Percentiles rank a stretch among this genome's conserved stretches.
Evolutionary conservation across 2,888 invertebrate genomes (phyloP).

Genomic region (Heliothis peltigera): DNA sequence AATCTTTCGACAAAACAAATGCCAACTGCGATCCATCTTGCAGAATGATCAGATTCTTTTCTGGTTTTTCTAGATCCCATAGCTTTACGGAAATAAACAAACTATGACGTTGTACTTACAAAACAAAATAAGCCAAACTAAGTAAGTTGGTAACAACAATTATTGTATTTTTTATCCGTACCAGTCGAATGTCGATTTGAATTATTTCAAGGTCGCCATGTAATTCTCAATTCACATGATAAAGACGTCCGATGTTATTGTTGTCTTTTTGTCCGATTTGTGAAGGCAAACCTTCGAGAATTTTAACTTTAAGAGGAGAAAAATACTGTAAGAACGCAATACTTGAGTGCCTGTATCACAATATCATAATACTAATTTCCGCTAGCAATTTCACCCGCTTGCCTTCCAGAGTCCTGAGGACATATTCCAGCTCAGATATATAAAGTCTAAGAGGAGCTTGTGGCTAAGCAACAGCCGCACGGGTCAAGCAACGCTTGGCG

Average conservation of each 20-base stretch:
- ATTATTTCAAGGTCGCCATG: conserved; percentile 34
- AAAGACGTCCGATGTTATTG: conserved; percentile 30
- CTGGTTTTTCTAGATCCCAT: conserved; percentile 7
- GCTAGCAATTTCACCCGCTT: too few relatives aligned
- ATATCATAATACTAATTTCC: too few relatives aligned
- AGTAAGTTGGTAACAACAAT: conserved; percentile 15
- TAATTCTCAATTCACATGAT: conserved; percentile 36
- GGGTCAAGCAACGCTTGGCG: too few relatives aligned
- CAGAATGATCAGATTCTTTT: too few relatives aligned
- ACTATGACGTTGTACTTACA: conserved; percentile 6
- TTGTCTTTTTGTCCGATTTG: conserved; percentile 39
- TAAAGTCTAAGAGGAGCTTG: too few relatives aligned
- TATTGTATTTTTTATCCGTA: conserved; percentile 22
- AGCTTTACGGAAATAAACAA: conserved; percentile 14
- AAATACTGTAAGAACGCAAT: too few relatives aligned
- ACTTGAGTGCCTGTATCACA: too few relatives aligned
- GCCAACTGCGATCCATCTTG: not conserved
- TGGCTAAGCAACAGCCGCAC: too few relatives aligned
- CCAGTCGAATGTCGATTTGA: conserved; percentile 21
- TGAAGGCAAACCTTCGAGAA: conserved; percentile 36
- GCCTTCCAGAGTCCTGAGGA: too few relatives aligned
- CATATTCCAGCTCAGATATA: too few relatives aligned
- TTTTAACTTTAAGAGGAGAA: not conserved
- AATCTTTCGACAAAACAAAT: not conserved
- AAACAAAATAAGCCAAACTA: conserved; percentile 11